Percentiles rank a stretch among this genome's conserved stretches.
Conservation (phyloP, 2,797 vertebrate genomes). For the Chromis chromis region DNA sequence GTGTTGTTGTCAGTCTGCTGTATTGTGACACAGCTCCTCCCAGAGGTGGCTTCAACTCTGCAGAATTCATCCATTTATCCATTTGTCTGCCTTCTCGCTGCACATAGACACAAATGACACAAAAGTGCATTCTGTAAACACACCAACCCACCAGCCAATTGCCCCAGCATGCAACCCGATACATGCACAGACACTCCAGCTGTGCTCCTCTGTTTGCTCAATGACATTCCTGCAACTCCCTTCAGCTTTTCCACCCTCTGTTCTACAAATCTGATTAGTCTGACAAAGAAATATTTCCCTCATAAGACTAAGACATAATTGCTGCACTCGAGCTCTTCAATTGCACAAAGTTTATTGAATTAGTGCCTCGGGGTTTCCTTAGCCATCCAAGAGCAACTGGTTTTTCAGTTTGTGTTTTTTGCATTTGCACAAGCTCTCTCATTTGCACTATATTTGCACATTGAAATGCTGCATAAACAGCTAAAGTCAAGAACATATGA, state of each 20-base stretch:
- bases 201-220: slow-evolving; percentile 9
- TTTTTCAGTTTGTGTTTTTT: neutral
- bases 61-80: slow-evolving; percentile 8
- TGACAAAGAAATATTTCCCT: neutral
- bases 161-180: neutral
- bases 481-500: neutral
- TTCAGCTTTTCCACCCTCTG: neutral
- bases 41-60: slow-evolving; percentile 32
- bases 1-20: neutral
- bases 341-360: neutral
- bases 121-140: neutral
- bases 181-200: slow-evolving; percentile 14
- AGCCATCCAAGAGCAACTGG: neutral
- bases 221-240: neutral
- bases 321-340: fast-evolving
- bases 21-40: slow-evolving; percentile 22
- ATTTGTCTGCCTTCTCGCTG: neutral
- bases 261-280: neutral
- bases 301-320: neutral
- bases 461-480: no score
- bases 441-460: neutral
- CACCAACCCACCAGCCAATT: neutral
- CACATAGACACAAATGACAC: slow-evolving; percentile 17
- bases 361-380: neutral
- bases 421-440: neutral